Evolutionary conservation across 2,113 vertebrate species (phyloP).

Genomic region (Struthidea cinerea): DNA sequence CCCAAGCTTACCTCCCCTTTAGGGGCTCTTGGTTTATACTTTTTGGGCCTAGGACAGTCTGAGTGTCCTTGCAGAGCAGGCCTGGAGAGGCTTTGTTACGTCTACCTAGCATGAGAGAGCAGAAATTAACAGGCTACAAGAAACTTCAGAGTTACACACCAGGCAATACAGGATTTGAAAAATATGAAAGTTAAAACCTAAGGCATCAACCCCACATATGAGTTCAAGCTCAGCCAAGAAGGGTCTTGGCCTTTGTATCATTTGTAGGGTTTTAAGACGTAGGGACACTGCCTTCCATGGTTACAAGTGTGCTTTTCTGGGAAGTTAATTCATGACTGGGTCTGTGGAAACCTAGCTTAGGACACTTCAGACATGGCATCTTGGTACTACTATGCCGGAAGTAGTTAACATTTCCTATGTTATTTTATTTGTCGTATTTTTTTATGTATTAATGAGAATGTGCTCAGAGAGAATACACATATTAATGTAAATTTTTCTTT

Average conservation of each 20-base stretch:
- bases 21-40: too few species aligned
- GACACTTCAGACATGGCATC: neutral
- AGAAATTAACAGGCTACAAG: too few species aligned
- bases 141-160: too few species aligned
- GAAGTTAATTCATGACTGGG: neutral
- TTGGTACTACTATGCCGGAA: neutral
- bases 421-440: neutral
- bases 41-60: too few species aligned
- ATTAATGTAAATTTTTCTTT: neutral
- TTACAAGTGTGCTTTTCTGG: neutral
- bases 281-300: neutral
- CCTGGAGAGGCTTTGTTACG: too few species aligned
- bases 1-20: too few species aligned
- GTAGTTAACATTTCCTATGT: neutral
- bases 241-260: neutral
- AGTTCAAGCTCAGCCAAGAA: neutral
- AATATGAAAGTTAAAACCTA: too few species aligned
- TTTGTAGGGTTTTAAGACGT: neutral
- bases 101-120: too few species aligned
- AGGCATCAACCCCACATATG: too few species aligned
- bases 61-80: too few species aligned
- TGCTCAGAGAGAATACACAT: neutral
- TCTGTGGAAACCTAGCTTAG: neutral
- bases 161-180: too few species aligned
- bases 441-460: neutral